A percentile compares a stretch with the other conserved stretches of the same genome.
phyloP scores from a whole-genome alignment of 2,797 vertebrate genomes.

The Loriculus beryllinus region DNA sequence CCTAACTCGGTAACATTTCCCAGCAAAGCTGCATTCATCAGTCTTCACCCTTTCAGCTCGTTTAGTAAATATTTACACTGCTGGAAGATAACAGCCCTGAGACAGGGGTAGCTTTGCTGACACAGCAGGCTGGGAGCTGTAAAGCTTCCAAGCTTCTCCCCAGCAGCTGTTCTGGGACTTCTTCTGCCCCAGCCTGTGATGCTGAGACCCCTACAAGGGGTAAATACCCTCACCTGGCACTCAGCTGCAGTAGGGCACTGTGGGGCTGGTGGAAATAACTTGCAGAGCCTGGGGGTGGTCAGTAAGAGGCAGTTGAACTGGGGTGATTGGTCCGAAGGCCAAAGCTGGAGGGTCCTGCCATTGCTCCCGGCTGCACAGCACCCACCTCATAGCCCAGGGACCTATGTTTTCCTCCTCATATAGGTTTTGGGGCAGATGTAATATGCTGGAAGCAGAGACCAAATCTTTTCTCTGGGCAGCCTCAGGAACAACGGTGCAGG shows the following conservation, averaged over 20 bases:
- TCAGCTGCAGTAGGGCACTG: not conserved
- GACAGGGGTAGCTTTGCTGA: slow-evolving; percentile 30
- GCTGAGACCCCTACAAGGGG: fast-evolving
- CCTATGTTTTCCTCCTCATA: fast-evolving
- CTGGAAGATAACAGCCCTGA: slow-evolving; percentile 20
- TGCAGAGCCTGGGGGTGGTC: not conserved
- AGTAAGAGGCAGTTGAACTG: not conserved
- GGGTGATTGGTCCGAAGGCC: not conserved
- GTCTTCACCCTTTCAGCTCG: slow-evolving; percentile 4
- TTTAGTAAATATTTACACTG: slow-evolving; percentile 62
- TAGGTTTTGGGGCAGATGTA: not conserved
- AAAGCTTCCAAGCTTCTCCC: not conserved
- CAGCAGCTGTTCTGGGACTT: not conserved
- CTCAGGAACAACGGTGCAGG: not conserved
- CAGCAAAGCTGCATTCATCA: not conserved
- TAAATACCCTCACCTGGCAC: not conserved
- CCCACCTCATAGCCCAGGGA: not conserved
- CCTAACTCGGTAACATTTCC: not conserved
- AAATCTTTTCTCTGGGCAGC: not conserved
- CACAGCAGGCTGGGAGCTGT: not conserved
- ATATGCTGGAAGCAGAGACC: not conserved
- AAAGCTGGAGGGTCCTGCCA: not conserved
- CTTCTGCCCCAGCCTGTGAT: not conserved
- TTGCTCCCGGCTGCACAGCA: not conserved
- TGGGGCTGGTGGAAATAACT: not conserved